Conservation (phyloP, 2,888 invertebrate genomes). For the Fragum fragum region DNA sequence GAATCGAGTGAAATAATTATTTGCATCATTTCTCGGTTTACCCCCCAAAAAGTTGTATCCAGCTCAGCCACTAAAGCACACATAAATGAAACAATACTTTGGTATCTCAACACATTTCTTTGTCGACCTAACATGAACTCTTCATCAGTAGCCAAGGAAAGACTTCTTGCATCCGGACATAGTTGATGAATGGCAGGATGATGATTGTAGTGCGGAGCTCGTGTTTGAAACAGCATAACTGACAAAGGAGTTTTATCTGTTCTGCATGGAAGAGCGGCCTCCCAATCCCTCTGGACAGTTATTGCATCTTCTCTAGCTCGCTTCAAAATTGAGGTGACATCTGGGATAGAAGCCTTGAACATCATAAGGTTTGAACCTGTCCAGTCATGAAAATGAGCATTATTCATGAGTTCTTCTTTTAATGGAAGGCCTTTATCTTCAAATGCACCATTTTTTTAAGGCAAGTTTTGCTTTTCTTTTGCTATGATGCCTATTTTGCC, state of each 20-base stretch:
- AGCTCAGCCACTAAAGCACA: not conserved
- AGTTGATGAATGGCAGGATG: not conserved
- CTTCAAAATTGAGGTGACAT: not conserved
- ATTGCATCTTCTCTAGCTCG: not conserved
- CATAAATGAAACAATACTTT: not conserved
- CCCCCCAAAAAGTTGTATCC: not conserved
- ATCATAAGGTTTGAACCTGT: not conserved
- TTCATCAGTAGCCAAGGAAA: not conserved
- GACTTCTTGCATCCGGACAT: not conserved
- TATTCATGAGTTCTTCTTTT: not conserved
- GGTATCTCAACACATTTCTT: not conserved
- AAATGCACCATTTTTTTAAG: not conserved
- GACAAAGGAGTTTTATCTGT: not conserved
- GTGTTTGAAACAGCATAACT: conserved; percentile 1
- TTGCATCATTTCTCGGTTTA: not conserved
- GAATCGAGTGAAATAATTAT: conserved; percentile 2
- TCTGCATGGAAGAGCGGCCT: not conserved
- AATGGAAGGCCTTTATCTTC: not conserved
- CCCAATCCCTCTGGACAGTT: conserved; percentile 10
- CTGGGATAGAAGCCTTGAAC: not conserved
- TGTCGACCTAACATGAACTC: not conserved
- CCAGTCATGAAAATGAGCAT: not conserved
- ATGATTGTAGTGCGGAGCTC: not conserved
- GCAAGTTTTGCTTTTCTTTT: conserved; percentile 2
- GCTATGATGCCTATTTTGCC: not conserved